These are phyloP conservation scores for Polydrusus tereticollis DNA, from an alignment of 2,888 invertebrate species.

Conservation along the genomic window DNA sequence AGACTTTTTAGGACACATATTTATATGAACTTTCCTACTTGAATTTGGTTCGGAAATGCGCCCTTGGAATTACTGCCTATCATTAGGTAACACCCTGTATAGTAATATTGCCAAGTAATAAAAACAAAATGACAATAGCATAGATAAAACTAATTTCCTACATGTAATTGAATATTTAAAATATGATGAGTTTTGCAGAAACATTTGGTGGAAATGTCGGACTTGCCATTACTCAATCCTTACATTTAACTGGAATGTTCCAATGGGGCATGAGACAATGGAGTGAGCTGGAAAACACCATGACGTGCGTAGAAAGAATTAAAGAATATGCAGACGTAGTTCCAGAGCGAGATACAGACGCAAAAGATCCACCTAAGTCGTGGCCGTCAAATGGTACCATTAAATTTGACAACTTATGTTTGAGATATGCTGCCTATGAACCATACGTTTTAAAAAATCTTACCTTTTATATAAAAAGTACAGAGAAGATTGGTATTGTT, in stretches of 20 bases:
- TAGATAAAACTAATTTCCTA: too few relatives aligned
- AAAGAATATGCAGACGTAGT: conserved; percentile 83
- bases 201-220: conserved; percentile 64
- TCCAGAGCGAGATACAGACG: conserved; percentile 66
- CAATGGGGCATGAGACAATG: conserved; percentile 85
- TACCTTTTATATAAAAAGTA: conserved; percentile 70
- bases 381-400: conserved; percentile 83
- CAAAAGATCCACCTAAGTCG: conserved; percentile 54
- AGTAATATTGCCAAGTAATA: too few relatives aligned
- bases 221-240: conserved; percentile 64
- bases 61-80: too few relatives aligned
- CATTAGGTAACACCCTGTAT: too few relatives aligned
- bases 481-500: conserved; percentile 82
- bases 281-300: conserved; percentile 74
- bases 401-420: conserved; percentile 75
- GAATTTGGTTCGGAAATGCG: too few relatives aligned
- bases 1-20: too few relatives aligned
- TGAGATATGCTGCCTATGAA: conserved; percentile 79
- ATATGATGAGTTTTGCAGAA: conserved; percentile 53
- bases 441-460: conserved; percentile 83
- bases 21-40: too few relatives aligned
- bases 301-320: conserved; percentile 93
- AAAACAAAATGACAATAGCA: too few relatives aligned
- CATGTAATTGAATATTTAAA: too few relatives aligned
- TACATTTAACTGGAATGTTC: conserved; percentile 71